Evolutionary conservation across 1,140 invertebrate species (phyloP), one percentile per base, ranked within the genome.

Genomic region (Asbolus verrucosus): DNA sequence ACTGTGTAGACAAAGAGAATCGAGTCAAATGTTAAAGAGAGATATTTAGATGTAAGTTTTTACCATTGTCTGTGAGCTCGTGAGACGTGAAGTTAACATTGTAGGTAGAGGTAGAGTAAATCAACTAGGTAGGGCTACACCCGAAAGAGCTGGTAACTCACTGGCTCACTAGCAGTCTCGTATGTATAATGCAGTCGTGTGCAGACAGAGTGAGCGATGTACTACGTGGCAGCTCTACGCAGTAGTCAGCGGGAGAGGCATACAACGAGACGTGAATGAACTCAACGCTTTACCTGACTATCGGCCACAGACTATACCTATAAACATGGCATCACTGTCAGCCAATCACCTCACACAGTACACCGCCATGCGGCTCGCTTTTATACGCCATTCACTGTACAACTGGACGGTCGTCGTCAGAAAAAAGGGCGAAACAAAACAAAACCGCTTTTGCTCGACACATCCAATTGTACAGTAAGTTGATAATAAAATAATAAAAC

Each of bases 251-350:
- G 75, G 73, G 73, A 71, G 69, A 73, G 67, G 73, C 46, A 43
- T 68, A 77, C 74, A 72, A 72, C 75, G 67, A 78, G 76, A 75
- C 75, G 74, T 66, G 73, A 76, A 75, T 74, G 76, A 77, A 77
- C 76, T 78, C 77, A 77, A 75, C 75, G 67, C 69, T 70, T 80
- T 80, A 80, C 78, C 79, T 81, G 75, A 77, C 75, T 76, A 79
- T 77, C 77, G 76, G 71, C 80, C 80, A 79, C 76, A 80, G 75
- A 77, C 75, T 80, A 79, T 79, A 81, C 80, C 80, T 79, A 82
- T 81, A 81, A 78, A 80, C 75, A 79, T 80, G 78, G 77, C 77
- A 78, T 73, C 70, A 78, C 72, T 73, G 74, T 77, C 76, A 80
- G 77, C 77, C 79, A 75, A 75, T 76, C 74, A 67, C 71, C 70